Evolutionary conservation across 2,797 vertebrate genomes (phyloP).

Genomic region (Danio choprae): DNA sequence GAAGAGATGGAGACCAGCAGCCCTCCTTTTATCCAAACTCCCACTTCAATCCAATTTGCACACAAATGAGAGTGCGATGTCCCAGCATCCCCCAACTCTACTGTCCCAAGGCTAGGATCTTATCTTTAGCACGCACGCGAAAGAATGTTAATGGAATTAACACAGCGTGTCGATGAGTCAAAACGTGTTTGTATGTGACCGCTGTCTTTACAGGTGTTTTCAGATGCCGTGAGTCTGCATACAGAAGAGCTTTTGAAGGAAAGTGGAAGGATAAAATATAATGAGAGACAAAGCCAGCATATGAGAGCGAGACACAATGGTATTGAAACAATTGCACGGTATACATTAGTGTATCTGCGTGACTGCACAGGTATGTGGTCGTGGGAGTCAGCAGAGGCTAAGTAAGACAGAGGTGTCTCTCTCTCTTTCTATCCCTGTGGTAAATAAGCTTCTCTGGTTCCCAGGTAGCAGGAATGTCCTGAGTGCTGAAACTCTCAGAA

Average conservation of each 20-base stretch:
- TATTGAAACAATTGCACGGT: slow-evolving; percentile 31
- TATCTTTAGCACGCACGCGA: slow-evolving; percentile 76
- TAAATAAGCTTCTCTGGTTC: slow-evolving; percentile 69
- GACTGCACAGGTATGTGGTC: slow-evolving; percentile 54
- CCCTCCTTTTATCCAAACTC: slow-evolving; percentile 65
- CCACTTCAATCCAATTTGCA: slow-evolving; percentile 81
- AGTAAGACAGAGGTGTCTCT: slow-evolving; percentile 59
- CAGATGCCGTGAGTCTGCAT: slow-evolving; percentile 34
- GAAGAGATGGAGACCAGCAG: slow-evolving; percentile 59
- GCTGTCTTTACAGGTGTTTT: slow-evolving; percentile 40
- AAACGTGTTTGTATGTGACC: slow-evolving; percentile 39
- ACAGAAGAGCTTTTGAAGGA: not conserved
- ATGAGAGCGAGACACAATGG: slow-evolving; percentile 4
- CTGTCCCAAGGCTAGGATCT: slow-evolving; percentile 75
- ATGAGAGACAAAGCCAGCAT: not conserved
- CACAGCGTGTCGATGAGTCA: slow-evolving; percentile 48
- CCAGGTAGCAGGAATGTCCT: slow-evolving; percentile 75
- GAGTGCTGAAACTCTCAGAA: slow-evolving; percentile 58
- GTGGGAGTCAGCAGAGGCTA: slow-evolving; percentile 55
- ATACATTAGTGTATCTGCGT: slow-evolving; percentile 43
- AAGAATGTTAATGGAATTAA: slow-evolving; percentile 72
- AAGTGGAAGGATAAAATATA: not conserved
- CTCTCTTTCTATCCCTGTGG: slow-evolving; percentile 60
- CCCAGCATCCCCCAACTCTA: slow-evolving; percentile 69
- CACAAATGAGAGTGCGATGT: slow-evolving; percentile 85